Conservation (phyloP, 1,140 invertebrate genomes). For the Telenomus remus region DNA sequence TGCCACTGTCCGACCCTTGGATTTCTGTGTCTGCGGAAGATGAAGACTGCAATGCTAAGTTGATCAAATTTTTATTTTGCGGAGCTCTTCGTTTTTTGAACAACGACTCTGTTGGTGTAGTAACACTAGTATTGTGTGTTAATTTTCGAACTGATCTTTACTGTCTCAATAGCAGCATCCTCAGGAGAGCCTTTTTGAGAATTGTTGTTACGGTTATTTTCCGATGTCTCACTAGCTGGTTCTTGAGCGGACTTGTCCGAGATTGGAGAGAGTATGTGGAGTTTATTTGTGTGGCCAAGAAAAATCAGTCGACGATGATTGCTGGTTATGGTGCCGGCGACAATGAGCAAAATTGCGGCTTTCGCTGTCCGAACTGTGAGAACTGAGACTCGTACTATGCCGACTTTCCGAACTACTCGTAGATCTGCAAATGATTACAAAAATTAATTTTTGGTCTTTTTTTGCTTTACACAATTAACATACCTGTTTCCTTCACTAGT, state of each 20-base stretch:
- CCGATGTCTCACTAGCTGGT: slow-evolving; percentile 85
- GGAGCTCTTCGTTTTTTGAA: slow-evolving; percentile 79
- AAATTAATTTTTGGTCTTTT: no score
- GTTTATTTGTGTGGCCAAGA: slow-evolving; percentile 80
- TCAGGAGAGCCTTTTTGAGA: slow-evolving; percentile 83
- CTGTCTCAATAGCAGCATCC: slow-evolving; percentile 76
- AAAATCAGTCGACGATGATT: slow-evolving; percentile 79
- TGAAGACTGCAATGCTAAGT: slow-evolving; percentile 79
- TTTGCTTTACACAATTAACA: neutral
- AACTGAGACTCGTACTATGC: slow-evolving; percentile 86
- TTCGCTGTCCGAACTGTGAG: slow-evolving; percentile 87
- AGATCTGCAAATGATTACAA: slow-evolving; percentile 73
- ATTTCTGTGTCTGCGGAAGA: slow-evolving; percentile 82
- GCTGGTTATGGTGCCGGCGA: slow-evolving; percentile 69
- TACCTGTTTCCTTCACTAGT: slow-evolving; percentile 84
- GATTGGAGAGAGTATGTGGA: slow-evolving; percentile 90
- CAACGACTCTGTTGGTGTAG: slow-evolving; percentile 68
- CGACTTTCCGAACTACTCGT: slow-evolving; percentile 87
- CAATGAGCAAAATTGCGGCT: slow-evolving; percentile 76
- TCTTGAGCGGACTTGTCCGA: slow-evolving; percentile 93
- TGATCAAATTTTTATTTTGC: slow-evolving; percentile 86
- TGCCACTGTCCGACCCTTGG: slow-evolving; percentile 89
- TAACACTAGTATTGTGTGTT: slow-evolving; percentile 74
- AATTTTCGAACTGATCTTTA: slow-evolving; percentile 47
- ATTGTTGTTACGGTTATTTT: slow-evolving; percentile 86